A percentile compares a stretch with the other conserved stretches of the same genome.
Evolutionary conservation across 2,797 vertebrate species (phyloP).

Genomic region (Macroramphosus scolopax): DNA sequence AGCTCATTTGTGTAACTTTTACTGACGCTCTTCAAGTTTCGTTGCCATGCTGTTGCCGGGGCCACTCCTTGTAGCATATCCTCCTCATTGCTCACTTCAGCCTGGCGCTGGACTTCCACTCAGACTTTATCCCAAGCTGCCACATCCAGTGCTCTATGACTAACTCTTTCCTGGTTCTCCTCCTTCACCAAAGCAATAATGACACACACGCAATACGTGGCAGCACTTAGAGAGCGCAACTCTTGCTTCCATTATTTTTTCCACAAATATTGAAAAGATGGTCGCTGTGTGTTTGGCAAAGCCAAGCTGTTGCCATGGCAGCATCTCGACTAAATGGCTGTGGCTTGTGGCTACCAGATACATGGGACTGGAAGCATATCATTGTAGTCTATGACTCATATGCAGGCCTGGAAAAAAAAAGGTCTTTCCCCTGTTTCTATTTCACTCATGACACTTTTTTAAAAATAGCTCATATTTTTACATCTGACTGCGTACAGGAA

Average conservation of each 20-base stretch:
- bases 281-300: constrained; percentile 51
- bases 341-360: constrained; percentile 58
- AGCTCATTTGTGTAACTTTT: constrained; percentile 10
- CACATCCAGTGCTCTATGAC: constrained; percentile 62
- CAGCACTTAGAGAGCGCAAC: constrained; percentile 45
- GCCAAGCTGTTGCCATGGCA: constrained; percentile 58
- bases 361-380: constrained; percentile 27
- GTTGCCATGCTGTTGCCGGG: constrained; percentile 2
- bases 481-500: constrained; percentile 22
- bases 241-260: constrained; percentile 54
- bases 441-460: constrained; percentile 16
- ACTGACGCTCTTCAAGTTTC: constrained; percentile 6
- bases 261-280: constrained; percentile 65
- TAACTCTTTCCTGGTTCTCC: constrained; percentile 66
- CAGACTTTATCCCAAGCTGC: constrained; percentile 31
- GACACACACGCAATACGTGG: constrained; percentile 66
- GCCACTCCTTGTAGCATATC: constrained; percentile 49
- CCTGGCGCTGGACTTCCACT: constrained; percentile 18
- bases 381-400: constrained; percentile 58
- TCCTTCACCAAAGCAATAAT: constrained; percentile 43
- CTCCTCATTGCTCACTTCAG: constrained; percentile 42
- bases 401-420: constrained; percentile 29
- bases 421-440: constrained; percentile 49
- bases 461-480: constrained; percentile 45
- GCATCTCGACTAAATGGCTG: constrained; percentile 34